phyloP scores from a whole-genome alignment of 2,888 invertebrate genomes.

The Scaptomyza reducta region DNA sequence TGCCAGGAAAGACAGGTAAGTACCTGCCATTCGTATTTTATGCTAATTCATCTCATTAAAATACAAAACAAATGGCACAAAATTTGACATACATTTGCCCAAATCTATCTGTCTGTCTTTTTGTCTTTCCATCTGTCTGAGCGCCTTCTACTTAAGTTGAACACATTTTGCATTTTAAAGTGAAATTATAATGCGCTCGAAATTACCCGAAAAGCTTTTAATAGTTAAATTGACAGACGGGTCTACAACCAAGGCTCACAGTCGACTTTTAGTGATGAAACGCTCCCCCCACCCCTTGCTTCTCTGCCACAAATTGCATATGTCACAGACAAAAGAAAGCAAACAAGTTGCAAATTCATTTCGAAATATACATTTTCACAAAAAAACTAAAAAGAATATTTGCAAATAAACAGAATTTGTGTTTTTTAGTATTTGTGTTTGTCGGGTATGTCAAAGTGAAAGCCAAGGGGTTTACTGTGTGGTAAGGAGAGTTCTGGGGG shows the following conservation, averaged over 20 bases:
- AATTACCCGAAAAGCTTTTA: slow-evolving; percentile 49
- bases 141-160: slow-evolving; percentile 22
- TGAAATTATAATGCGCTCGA: slow-evolving; percentile 60
- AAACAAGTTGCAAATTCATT: slow-evolving; percentile 60
- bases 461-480: background rate
- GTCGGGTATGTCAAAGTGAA: slow-evolving; percentile 17
- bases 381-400: slow-evolving; percentile 19
- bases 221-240: slow-evolving; percentile 38
- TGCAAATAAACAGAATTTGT: slow-evolving; percentile 39
- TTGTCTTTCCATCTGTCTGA: background rate
- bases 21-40: slow-evolving; percentile 73
- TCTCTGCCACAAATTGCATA: slow-evolving; percentile 56
- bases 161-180: slow-evolving; percentile 58
- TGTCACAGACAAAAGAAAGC: slow-evolving; percentile 63
- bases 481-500: background rate
- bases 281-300: background rate
- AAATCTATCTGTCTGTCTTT: slow-evolving; percentile 25
- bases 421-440: slow-evolving; percentile 32
- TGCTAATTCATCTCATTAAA: slow-evolving; percentile 79
- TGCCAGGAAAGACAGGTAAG: background rate
- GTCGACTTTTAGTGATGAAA: slow-evolving; percentile 16
- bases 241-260: background rate
- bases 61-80: slow-evolving; percentile 63
- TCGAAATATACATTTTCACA: slow-evolving; percentile 18
- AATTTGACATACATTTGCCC: slow-evolving; percentile 61